Evolutionary conservation across 2,113 vertebrate genomes (phyloP).

Genomic region (Bettongia penicillata): DNA sequence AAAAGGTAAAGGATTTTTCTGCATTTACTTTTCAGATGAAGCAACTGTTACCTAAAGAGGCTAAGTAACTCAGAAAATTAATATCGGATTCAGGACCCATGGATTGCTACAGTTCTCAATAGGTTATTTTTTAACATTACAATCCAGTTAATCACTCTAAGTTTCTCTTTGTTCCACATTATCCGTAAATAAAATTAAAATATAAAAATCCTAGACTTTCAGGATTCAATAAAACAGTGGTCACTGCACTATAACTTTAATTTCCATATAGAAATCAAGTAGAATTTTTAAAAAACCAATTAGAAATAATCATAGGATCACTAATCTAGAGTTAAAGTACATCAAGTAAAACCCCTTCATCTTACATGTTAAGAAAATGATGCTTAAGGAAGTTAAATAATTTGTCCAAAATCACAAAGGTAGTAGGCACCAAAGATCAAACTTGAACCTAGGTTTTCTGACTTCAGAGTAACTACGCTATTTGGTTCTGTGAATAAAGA

Average conservation of each 20-base stretch:
- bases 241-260: background rate
- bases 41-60: background rate
- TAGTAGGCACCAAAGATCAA: background rate
- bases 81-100: background rate
- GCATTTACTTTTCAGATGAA: background rate
- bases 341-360: no score
- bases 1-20: background rate
- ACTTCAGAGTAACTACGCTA: background rate
- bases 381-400: background rate
- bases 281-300: background rate
- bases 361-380: background rate
- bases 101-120: background rate
- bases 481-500: background rate
- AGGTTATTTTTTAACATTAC: background rate
- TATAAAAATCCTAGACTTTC: background rate
- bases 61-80: background rate
- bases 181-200: background rate
- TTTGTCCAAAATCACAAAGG: background rate
- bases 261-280: background rate
- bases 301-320: background rate
- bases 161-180: background rate
- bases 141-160: background rate
- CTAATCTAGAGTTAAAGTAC: background rate
- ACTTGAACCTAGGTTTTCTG: background rate
- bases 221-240: background rate